Base-by-base conservation (phyloP, 2,113 vertebrate species). In the Microtus montanus region DNA sequence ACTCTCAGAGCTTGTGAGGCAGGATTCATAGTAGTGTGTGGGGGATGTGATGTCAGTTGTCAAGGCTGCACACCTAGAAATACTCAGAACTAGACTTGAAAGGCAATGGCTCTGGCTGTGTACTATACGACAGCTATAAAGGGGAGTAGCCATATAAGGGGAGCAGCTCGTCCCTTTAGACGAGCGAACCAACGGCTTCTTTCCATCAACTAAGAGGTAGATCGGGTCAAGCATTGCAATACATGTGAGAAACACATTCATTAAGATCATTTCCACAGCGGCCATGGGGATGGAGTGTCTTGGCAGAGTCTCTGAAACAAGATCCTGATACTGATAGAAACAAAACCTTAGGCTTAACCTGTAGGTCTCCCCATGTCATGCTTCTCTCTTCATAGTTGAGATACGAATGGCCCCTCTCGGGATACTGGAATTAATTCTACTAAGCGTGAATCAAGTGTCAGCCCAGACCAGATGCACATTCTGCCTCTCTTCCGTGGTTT, bases 401-500 rank as follows among this genome's bases (percentile, higher is more conserved):
- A 12, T 17, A 91, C 90, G 38, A 73, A 63, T 0, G 77, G 2
- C 71, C 10, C 8, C 91, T 92, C 41, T 91, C 33, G 26, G 71
- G 12, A 94, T 79, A 61, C 54, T 38, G 71, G 52, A 54, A 61
- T 47, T n/a, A 90, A 68, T 92, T 94, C 49, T 75, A 1, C 38
- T 74, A 44, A 74, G 38, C 12, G 12, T 44, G 52, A 96, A 52
- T 2, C 3, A 0, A 19, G 52, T 17, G 3, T 88, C 77, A 82
- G 66, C n/a, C 66, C 68, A 78, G 74, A 41, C 90, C 49, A 78
- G 38, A 94, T 85, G 61, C 70, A 5, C 15, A 58, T 6, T 70
- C 19, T 75, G n/a, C 41, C 61, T 20, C 61, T 92, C 86, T 92
- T 94, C 91, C 7, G 2, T 94, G 66, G 61, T 80, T 97, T 80